These are phyloP conservation scores for Syngnathus acus DNA, from an alignment of 2,797 vertebrate species.

Conservation along the genomic window DNA sequence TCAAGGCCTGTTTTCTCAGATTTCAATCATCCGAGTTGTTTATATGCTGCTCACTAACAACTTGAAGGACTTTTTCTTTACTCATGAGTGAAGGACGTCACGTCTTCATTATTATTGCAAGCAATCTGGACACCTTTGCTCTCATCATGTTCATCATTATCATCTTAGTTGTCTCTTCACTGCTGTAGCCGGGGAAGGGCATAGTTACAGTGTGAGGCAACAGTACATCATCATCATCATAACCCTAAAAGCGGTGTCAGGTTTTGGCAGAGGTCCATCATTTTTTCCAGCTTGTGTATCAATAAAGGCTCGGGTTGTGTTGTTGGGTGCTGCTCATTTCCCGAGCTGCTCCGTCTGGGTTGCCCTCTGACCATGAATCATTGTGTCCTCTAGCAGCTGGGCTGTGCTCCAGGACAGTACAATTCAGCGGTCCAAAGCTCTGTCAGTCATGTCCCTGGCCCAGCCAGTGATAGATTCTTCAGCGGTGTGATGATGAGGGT, in stretches of 20 bases:
- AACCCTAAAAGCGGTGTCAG: constrained; percentile 20
- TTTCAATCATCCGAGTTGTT: constrained; percentile 13
- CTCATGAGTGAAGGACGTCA: constrained; percentile 8
- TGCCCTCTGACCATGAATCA: constrained; percentile 65
- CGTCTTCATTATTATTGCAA: constrained; percentile 6
- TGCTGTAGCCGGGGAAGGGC: constrained; percentile 25
- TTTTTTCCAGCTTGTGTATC: constrained; percentile 29
- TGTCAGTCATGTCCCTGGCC: constrained; percentile 63
- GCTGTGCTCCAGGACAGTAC: constrained; percentile 38
- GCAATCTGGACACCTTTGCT: neutral
- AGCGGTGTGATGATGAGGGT: constrained; percentile 47
- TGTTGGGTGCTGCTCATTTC: constrained; percentile 51
- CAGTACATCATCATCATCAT: constrained; percentile 40
- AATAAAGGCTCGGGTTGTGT: constrained; percentile 39
- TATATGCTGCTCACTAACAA: constrained; percentile 10
- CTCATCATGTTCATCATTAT: constrained; percentile 18
- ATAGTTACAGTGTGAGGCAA: constrained; percentile 15
- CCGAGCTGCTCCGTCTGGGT: constrained; percentile 49
- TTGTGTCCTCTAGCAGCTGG: constrained; percentile 59
- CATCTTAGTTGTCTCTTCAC: constrained; percentile 19
- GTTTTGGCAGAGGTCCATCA: constrained; percentile 24
- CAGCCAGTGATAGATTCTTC: constrained; percentile 57
- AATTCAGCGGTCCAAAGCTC: constrained; percentile 35
- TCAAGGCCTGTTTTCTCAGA: constrained; percentile 11
- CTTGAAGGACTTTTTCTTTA: neutral